These are phyloP conservation scores for Drosophila chauvacae DNA, from an alignment of 1,140 invertebrate genomes.

Conservation along the genomic window DNA sequence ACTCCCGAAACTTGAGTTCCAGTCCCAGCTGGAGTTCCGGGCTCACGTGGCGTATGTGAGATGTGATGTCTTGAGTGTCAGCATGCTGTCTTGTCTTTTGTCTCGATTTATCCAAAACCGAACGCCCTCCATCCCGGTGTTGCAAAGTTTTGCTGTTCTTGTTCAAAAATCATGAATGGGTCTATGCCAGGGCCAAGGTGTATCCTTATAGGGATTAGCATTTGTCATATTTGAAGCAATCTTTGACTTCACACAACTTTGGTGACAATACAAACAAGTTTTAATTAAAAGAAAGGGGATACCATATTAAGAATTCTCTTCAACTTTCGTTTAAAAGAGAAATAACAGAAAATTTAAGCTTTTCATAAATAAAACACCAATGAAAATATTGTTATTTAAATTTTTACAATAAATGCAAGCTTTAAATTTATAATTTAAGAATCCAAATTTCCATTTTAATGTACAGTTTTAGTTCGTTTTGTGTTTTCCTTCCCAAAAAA, in stretches of 20 bases:
- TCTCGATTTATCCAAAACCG: constrained; percentile 12
- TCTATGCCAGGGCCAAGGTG: neutral
- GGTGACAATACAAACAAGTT: neutral
- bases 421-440: too few relatives aligned
- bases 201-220: neutral
- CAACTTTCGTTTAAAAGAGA: neutral
- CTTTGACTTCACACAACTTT: neutral
- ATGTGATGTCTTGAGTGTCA: constrained; percentile 26
- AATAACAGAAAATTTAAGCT: too few relatives aligned
- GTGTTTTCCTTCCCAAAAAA: neutral
- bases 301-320: too few relatives aligned
- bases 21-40: constrained; percentile 24
- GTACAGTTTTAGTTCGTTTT: too few relatives aligned
- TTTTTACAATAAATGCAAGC: too few relatives aligned
- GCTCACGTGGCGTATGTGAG: constrained; percentile 36
- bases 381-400: too few relatives aligned
- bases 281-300: neutral
- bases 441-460: neutral
- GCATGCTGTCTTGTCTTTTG: constrained; percentile 22
- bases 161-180: constrained; percentile 4
- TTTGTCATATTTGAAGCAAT: neutral
- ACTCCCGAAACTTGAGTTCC: neutral
- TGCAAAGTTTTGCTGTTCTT: constrained; percentile 12
- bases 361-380: too few relatives aligned
- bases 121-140: neutral